Evolutionary conservation across 1,140 invertebrate genomes (phyloP).

Genomic region (Lineus longissimus): DNA sequence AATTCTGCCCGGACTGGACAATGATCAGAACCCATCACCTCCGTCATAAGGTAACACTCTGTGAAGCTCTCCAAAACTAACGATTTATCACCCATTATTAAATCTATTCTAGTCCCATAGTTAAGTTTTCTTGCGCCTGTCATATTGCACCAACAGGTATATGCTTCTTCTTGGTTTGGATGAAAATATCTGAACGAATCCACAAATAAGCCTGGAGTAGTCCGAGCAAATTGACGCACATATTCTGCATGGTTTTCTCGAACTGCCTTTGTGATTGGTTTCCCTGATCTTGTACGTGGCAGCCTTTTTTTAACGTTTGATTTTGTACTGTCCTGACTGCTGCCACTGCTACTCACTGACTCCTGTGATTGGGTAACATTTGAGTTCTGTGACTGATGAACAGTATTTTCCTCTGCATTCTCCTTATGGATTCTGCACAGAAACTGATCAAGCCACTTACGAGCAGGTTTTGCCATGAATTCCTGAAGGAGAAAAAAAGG

Average conservation of each 20-base stretch:
- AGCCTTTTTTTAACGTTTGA: too few relatives aligned
- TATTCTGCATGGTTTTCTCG: constrained; percentile 19
- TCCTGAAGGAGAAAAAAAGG: constrained; percentile 33
- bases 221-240: constrained; percentile 18
- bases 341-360: too few relatives aligned
- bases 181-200: constrained; percentile 59
- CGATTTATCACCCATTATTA: constrained; percentile 55
- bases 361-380: too few relatives aligned
- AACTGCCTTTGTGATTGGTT: constrained; percentile 27
- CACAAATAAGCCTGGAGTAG: constrained; percentile 45
- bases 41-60: constrained; percentile 50
- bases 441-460: constrained; percentile 53
- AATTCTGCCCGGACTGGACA: constrained; percentile 58
- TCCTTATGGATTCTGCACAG: constrained; percentile 12
- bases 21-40: constrained; percentile 62
- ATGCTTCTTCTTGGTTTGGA: constrained; percentile 53
- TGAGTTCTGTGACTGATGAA: too few relatives aligned
- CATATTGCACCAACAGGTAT: constrained; percentile 60
- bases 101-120: constrained; percentile 61
- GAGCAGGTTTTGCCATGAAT: constrained; percentile 39
- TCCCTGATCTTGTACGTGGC: constrained; percentile 15
- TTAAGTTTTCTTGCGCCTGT: constrained; percentile 58
- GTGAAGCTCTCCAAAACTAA: constrained; percentile 40
- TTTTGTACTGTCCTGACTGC: too few relatives aligned
- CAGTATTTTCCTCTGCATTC: background rate